Evolutionary conservation across 1,140 invertebrate genomes (phyloP), one percentile per base, ranked within the genome.

Genomic region (Heterodera carotae): DNA sequence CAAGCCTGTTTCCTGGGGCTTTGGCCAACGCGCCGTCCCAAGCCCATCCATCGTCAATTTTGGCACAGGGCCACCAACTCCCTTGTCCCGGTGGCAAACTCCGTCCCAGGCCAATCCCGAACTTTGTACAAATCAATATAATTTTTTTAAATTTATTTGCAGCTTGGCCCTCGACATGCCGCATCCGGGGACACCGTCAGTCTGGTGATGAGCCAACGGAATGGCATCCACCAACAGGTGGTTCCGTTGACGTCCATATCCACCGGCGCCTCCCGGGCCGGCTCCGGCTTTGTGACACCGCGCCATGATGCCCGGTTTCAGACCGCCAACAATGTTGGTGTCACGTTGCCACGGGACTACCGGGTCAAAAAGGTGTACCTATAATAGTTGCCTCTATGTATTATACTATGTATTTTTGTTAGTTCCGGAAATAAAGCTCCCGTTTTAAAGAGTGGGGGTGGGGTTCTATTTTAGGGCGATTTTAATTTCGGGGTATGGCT

Each of bases 301-400:
- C 59, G 76, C 53, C 78, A 83, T 64, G 76, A 84, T 8, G 75
- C 53, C 29, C 18, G 75, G 8, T 39, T 66, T 6, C 69, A 69
- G 22, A 73, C 72, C 15, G n/a, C n/a, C n/a, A n/a, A n/a, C n/a
- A 74, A 29, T 27, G 48, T 75, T 25, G 76, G 80, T 25, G 78
- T 76, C 29, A 86, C 85, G 18, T 67, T 86, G 33, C 85, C 85
- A 2, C 78, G 86, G 43, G 85, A 86, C 69, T 86, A 86, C 64
- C 82, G 82, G 74, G 86, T 86, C 33, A 86, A 85, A 71, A 86
- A 86, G 72, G 85, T 86, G 22, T 87, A 78, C 60, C 69, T 78
- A 48, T 78, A 69, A 69, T n/a, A n/a, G 39, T 8, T 43, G 39
- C 39, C 39, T 8, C 6, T 12, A 43, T 12, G 12, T 8, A 8